Base-by-base conservation (phyloP, 2,888 invertebrate genomes). In the Drosophila phalerata region DNA sequence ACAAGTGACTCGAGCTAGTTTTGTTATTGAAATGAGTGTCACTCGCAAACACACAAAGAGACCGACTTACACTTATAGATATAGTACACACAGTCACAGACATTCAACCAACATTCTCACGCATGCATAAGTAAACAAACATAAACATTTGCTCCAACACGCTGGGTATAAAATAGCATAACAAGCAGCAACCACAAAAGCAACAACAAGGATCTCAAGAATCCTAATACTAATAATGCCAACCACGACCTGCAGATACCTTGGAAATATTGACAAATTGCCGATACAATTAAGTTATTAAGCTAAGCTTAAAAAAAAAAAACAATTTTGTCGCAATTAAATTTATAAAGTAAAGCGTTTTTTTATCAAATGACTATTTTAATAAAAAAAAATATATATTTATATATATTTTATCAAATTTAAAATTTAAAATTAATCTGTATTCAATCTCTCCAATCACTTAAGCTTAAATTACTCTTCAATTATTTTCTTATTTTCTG, bases 121-220 rank as follows among this genome's bases (percentile, higher is more conserved):
- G 88, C 89, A 87, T 87, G 88, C 89, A 87, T 89, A 87, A 85
- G 87, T 85, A 84, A 88, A 82, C 89, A 87, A 85, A 87, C 82
- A 85, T 85, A 85, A 86, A 86, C 87, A 88, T 88, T 84, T 84
- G 88, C 87, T 86, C 65, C 89, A 73, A 81, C 88, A 85, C 79
- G 75, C 81, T 69, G 81, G 70, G 88, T 81, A 84, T 84, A 84
- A 88, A 88, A 88, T 86, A 76, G 78, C 84, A 84, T 88, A 84
- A 84, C 88, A 84, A 84, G 84, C 84, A 84, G 63, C 72, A 73
- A 58, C 73, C 88, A 72, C 83, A 80, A 68, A 55, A 68, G 73
- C 85, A 81, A 72, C 81, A 72, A 72, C 73, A 73, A 64, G 38
- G 65, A 51, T 40, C 57, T 37, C 58, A 45, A 45, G 32, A 47